Evolutionary conservation across 2,888 invertebrate genomes (phyloP).

Genomic region (Pteria penguin): DNA sequence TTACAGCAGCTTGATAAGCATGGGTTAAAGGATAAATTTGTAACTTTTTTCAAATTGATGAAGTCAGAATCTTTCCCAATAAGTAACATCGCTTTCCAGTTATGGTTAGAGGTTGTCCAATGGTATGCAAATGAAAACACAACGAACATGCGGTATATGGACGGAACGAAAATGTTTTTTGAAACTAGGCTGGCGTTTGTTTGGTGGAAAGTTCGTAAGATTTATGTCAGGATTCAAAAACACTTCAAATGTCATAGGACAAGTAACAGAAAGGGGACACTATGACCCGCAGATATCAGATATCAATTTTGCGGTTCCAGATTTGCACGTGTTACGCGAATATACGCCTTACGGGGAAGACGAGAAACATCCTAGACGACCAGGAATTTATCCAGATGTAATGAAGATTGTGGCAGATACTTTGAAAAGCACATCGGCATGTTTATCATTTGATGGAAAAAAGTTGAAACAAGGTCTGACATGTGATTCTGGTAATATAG

Average conservation of each 20-base stretch:
- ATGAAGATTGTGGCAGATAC: not conserved
- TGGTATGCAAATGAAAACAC: slow-evolving; percentile 33
- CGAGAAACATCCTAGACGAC: not conserved
- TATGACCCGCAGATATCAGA: slow-evolving; percentile 16
- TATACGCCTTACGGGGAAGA: slow-evolving; percentile 1
- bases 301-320: slow-evolving; percentile 22
- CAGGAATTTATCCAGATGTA: slow-evolving; percentile 7
- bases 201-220: slow-evolving; percentile 32
- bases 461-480: slow-evolving; percentile 26
- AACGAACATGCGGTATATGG: slow-evolving; percentile 37
- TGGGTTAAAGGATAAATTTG: too few species aligned
- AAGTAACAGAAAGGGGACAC: not conserved
- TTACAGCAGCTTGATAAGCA: too few species aligned
- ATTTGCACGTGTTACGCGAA: not conserved
- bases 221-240: slow-evolving; percentile 41
- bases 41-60: slow-evolving; percentile 6
- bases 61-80: slow-evolving; percentile 27
- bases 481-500: slow-evolving; percentile 36
- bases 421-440: not conserved
- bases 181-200: slow-evolving; percentile 43
- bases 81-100: slow-evolving; percentile 34
- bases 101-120: slow-evolving; percentile 34
- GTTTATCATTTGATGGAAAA: slow-evolving; percentile 28
- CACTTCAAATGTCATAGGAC: not conserved
- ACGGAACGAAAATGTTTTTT: slow-evolving; percentile 41